Evolutionary conservation across 2,113 vertebrate species (phyloP).

Genomic region (Alligator sinensis): DNA sequence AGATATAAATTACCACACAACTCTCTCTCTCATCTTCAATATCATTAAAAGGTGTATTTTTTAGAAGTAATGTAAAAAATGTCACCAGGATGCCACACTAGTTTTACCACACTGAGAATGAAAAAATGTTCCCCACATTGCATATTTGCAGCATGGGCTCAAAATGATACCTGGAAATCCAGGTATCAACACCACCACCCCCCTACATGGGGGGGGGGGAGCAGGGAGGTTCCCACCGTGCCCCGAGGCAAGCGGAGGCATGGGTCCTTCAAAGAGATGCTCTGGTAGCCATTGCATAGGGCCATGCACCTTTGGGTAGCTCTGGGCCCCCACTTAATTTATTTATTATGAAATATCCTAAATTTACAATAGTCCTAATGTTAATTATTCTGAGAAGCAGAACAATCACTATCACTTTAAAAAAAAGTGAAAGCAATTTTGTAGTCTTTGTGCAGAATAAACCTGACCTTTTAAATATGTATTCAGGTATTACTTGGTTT

Average conservation of each 20-base stretch:
- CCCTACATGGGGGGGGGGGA: too few species aligned
- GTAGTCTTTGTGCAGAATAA: not conserved
- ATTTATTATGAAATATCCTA: not conserved
- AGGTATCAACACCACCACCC: too few species aligned
- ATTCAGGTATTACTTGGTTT: conserved; percentile 3
- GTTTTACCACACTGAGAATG: not conserved
- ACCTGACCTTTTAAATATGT: conserved; percentile 31
- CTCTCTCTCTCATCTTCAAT: too few species aligned
- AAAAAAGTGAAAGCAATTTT: not conserved
- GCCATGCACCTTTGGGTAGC: too few species aligned
- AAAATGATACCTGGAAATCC: too few species aligned
- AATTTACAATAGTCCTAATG: not conserved
- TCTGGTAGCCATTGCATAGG: too few species aligned
- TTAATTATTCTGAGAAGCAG: not conserved
- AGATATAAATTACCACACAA: too few species aligned
- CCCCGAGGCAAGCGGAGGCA: too few species aligned
- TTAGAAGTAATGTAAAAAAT: not conserved
- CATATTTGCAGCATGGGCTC: too few species aligned
- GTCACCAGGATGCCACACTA: not conserved
- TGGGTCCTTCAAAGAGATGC: too few species aligned
- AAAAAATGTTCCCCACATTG: too few species aligned
- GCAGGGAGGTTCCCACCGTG: too few species aligned
- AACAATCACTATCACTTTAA: not conserved
- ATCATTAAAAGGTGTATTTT: not conserved
- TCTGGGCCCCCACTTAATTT: not conserved